phyloP scores from a whole-genome alignment of 2,113 vertebrate genomes.

The Gymnobelideus leadbeateri region DNA sequence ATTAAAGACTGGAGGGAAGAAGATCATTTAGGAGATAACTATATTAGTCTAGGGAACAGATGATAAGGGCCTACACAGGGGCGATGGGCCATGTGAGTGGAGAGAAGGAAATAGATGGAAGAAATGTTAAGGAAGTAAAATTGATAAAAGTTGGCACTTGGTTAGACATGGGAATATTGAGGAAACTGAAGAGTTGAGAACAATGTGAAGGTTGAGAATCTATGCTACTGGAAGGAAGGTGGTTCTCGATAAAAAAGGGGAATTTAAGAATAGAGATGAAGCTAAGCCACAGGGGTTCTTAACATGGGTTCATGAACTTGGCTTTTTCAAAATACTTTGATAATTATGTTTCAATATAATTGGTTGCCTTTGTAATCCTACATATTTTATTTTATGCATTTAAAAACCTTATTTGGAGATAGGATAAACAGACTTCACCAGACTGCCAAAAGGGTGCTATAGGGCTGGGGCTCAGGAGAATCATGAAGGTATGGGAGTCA shows the following conservation, averaged over 20 bases:
- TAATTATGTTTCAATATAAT: neutral
- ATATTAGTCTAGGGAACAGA: neutral
- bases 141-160: neutral
- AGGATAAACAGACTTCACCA: neutral
- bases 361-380: neutral
- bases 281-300: neutral
- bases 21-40: neutral
- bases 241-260: neutral
- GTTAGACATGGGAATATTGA: neutral
- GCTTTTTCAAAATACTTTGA: neutral
- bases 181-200: neutral
- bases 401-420: neutral
- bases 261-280: neutral
- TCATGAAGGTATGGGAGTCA: neutral
- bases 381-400: neutral
- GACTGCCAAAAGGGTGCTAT: neutral
- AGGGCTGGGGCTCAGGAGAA: neutral
- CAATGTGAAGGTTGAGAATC: neutral
- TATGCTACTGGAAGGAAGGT: neutral
- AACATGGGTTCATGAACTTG: neutral
- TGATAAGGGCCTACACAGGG: neutral
- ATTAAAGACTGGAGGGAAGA: neutral
- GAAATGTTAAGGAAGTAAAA: neutral
- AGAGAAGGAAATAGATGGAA: neutral
- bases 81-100: neutral